Percentiles rank a stretch among this genome's conserved stretches.
Evolutionary conservation across 2,888 invertebrate genomes (phyloP).

Genomic region (Pelosia muscerda): DNA sequence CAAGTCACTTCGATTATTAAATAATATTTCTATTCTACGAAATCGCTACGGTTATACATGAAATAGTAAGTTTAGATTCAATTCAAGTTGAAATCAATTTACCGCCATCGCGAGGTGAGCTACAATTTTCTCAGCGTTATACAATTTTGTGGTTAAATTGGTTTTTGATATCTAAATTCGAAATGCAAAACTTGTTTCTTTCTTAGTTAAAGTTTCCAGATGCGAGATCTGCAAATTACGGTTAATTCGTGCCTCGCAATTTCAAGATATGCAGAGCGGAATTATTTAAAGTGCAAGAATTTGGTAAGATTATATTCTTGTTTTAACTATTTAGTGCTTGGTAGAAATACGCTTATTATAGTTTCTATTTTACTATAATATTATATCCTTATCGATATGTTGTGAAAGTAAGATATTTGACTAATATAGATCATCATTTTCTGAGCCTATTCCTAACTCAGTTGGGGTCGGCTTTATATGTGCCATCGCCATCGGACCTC

Average conservation of each 20-base stretch:
- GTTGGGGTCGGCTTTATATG: too few relatives aligned
- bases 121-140: slow-evolving; percentile 31
- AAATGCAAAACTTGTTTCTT: slow-evolving; percentile 46
- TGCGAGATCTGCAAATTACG: slow-evolving; percentile 33
- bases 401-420: not conserved
- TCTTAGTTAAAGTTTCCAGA: slow-evolving; percentile 42
- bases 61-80: slow-evolving; percentile 19
- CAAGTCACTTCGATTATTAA: not conserved
- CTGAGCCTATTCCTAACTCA: too few relatives aligned
- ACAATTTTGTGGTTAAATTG: slow-evolving; percentile 45
- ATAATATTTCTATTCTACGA: not conserved
- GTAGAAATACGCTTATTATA: not conserved
- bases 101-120: slow-evolving; percentile 5
- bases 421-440: accelerated
- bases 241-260: slow-evolving; percentile 31
- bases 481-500: too few relatives aligned
- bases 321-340: slow-evolving; percentile 18
- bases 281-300: slow-evolving; percentile 20
- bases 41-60: not conserved
- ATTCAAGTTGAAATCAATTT: slow-evolving; percentile 31
- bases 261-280: slow-evolving; percentile 20
- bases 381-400: not conserved
- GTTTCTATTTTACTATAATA: not conserved
- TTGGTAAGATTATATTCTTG: slow-evolving; percentile 14
- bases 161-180: slow-evolving; percentile 49